Percentiles rank a stretch among this genome's conserved stretches.
Evolutionary conservation across 2,113 vertebrate genomes (phyloP).

Genomic region (Procavia capensis): DNA sequence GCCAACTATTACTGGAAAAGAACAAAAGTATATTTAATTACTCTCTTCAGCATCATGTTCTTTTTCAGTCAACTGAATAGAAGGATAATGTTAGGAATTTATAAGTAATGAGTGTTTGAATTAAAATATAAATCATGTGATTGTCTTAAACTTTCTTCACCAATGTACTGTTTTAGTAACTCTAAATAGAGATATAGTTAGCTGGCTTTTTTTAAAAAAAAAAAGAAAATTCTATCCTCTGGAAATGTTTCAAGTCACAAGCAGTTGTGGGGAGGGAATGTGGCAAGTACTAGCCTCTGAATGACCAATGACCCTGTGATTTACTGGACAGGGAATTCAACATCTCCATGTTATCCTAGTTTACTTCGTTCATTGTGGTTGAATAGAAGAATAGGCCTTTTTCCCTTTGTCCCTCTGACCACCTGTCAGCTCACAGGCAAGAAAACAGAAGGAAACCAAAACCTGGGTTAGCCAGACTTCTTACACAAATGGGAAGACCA

Average conservation of each 20-base stretch:
- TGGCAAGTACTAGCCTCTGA: neutral
- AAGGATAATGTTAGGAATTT: neutral
- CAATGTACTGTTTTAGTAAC: neutral
- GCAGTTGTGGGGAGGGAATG: neutral
- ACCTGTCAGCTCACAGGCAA: neutral
- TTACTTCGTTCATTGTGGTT: neutral
- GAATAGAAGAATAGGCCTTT: neutral
- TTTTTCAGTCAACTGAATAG: neutral
- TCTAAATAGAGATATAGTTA: neutral
- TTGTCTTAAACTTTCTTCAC: neutral
- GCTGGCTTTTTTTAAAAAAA: neutral
- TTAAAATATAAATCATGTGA: slow-evolving; percentile 9
- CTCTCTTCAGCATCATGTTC: neutral
- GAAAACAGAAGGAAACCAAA: neutral
- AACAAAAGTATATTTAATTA: neutral
- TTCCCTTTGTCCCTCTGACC: neutral
- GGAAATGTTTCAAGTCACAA: neutral
- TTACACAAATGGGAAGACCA: neutral
- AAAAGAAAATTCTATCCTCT: neutral
- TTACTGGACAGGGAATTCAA: neutral
- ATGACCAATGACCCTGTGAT: neutral
- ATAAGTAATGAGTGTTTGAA: neutral
- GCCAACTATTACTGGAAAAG: neutral
- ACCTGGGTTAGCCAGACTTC: neutral
- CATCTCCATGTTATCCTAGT: neutral